phyloP scores from a whole-genome alignment of 2,113 vertebrate genomes.

The Monopterus albus region DNA sequence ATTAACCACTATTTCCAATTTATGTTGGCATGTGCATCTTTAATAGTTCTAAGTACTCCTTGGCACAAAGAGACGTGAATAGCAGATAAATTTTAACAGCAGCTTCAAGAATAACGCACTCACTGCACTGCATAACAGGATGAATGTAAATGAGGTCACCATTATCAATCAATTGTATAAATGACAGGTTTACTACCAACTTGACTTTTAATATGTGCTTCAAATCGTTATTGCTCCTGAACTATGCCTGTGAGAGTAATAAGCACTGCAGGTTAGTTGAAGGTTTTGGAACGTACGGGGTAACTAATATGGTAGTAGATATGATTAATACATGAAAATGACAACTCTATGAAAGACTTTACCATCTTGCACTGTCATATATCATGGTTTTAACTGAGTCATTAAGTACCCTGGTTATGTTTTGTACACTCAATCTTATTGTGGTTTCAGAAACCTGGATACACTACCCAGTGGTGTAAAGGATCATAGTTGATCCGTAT shows the following conservation, averaged over 20 bases:
- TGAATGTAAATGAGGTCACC: conserved; percentile 20
- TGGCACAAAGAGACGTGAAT: conserved; percentile 24
- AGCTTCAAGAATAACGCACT: background rate
- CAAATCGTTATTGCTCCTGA: conserved; percentile 1
- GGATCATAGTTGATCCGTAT: too few relatives aligned
- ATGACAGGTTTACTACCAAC: background rate
- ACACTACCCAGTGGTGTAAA: too few relatives aligned
- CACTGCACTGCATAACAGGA: background rate
- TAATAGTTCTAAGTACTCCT: conserved; percentile 12
- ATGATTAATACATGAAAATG: background rate
- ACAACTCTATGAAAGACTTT: too few relatives aligned
- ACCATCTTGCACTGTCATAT: background rate
- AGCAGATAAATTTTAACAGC: conserved; percentile 20
- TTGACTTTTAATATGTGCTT: conserved; percentile 16
- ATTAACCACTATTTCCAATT: conserved; percentile 31
- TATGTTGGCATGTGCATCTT: conserved; percentile 17
- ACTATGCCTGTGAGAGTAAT: conserved; percentile 1
- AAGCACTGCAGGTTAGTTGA: background rate
- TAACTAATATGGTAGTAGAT: conserved; percentile 2
- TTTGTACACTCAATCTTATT: too few relatives aligned
- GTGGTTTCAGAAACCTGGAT: too few relatives aligned
- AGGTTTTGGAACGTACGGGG: background rate
- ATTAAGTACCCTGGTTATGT: too few relatives aligned
- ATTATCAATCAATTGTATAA: conserved; percentile 10
- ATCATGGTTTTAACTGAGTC: too few relatives aligned